Conservation (phyloP, 2,797 vertebrate genomes). For the Esox masquinongy region DNA sequence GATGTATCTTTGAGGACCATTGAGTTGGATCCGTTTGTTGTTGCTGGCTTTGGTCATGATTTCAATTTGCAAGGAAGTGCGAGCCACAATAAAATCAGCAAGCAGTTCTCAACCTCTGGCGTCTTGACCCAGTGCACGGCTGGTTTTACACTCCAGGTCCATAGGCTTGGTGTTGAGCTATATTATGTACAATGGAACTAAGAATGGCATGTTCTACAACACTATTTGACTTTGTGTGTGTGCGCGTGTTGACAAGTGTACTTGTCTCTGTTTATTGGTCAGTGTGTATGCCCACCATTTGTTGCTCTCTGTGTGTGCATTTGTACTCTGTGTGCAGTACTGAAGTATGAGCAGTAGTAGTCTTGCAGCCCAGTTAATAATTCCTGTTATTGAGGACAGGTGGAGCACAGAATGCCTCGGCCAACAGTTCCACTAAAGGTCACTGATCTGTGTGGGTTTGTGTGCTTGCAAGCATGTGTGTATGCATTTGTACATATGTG, state of each 20-base stretch:
- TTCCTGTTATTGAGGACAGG: conserved; percentile 63
- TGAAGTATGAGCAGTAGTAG: conserved; percentile 49
- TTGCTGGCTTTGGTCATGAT: too few species aligned
- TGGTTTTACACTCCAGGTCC: too few species aligned
- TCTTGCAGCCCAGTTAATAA: conserved; percentile 49
- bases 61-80: too few species aligned
- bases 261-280: neutral
- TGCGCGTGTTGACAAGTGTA: neutral
- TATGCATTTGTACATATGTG: neutral
- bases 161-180: too few species aligned
- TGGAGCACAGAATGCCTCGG: conserved; percentile 25
- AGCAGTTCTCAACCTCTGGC: too few species aligned
- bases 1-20: too few species aligned
- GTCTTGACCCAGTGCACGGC: too few species aligned
- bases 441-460: conserved; percentile 15
- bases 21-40: too few species aligned
- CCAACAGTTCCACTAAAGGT: conserved; percentile 7
- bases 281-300: conserved; percentile 30
- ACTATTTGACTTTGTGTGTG: neutral
- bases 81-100: too few species aligned
- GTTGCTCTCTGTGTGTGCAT: conserved; percentile 13
- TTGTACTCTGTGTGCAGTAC: neutral
- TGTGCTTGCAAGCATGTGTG: conserved; percentile 11
- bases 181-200: too few species aligned
- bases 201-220: too few species aligned